A percentile compares a stretch with the other conserved stretches of the same genome.
These are phyloP conservation scores for Morpho achilles DNA, from an alignment of 2,888 invertebrate genomes.

Conservation along the genomic window DNA sequence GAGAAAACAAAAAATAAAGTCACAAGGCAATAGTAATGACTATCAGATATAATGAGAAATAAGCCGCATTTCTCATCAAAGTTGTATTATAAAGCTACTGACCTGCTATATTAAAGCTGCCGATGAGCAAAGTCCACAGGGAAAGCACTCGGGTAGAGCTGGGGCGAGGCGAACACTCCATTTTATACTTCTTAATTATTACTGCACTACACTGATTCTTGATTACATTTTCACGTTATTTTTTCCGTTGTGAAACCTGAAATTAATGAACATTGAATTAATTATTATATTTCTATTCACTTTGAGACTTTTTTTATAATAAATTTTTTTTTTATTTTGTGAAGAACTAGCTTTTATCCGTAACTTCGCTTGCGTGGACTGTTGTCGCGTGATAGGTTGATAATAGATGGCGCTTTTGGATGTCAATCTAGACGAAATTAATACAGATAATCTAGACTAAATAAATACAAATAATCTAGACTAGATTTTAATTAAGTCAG, in stretches of 20 bases:
- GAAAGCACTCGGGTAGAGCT: constrained; percentile 52
- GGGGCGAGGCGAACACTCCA: constrained; percentile 52
- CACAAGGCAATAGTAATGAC: too few relatives aligned
- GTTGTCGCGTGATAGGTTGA: too few relatives aligned
- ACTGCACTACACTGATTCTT: constrained; percentile 23
- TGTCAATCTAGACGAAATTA: too few relatives aligned
- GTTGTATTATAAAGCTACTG: constrained; percentile 20
- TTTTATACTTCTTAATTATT: constrained; percentile 40
- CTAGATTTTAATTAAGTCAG: too few relatives aligned
- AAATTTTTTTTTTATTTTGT: not conserved
- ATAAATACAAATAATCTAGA: too few relatives aligned
- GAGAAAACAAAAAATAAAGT: too few relatives aligned
- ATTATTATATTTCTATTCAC: not conserved
- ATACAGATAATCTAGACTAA: too few relatives aligned
- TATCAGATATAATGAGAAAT: not conserved
- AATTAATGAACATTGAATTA: constrained; percentile 18
- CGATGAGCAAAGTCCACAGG: constrained; percentile 59
- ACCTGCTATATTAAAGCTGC: constrained; percentile 65
- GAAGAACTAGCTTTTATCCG: too few relatives aligned
- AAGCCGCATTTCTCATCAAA: constrained; percentile 13
- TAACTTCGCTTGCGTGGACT: too few relatives aligned
- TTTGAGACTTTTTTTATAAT: not conserved
- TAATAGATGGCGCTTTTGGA: too few relatives aligned
- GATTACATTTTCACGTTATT: constrained; percentile 28
- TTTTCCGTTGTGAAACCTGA: constrained; percentile 24